Evolutionary conservation across 35 echinoderm and acorn worm species (phyloP).

Genomic region (Heliocidaris erythrogramma): DNA sequence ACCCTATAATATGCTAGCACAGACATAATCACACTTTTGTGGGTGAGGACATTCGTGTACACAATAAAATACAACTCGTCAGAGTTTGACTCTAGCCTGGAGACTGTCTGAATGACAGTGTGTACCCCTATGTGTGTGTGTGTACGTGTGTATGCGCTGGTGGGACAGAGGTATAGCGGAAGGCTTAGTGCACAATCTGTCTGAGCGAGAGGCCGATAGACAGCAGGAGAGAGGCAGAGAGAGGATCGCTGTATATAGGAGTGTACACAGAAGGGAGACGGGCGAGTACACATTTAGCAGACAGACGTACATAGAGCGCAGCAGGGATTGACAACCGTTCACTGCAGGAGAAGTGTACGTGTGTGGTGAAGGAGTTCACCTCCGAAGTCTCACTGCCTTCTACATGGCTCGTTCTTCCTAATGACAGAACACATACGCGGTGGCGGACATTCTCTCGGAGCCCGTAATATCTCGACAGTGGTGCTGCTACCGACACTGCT

Average conservation of each 20-base stretch:
- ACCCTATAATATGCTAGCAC: constrained; percentile 8
- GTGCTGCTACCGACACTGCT: constrained; percentile 7
- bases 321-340: constrained; percentile 18
- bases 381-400: not conserved
- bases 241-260: constrained; percentile 10
- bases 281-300: constrained; percentile 25
- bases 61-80: constrained; percentile 32
- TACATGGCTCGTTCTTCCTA: not conserved
- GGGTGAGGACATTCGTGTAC: constrained; percentile 41
- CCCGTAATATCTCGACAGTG: not conserved
- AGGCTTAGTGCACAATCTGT: constrained; percentile 40
- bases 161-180: not conserved
- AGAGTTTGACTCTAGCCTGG: not conserved
- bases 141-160: not conserved
- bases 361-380: constrained; percentile 16
- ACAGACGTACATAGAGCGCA: constrained; percentile 13
- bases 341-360: constrained; percentile 13
- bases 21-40: constrained; percentile 38
- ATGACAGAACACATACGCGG: constrained; percentile 18
- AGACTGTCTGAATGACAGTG: constrained; percentile 15
- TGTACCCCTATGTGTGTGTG: not conserved
- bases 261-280: constrained; percentile 6
- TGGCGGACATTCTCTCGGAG: not conserved
- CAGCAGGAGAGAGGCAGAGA: not conserved
- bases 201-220: not conserved